Conservation (phyloP, 1,140 invertebrate genomes). For the Panulirus ornatus region DNA sequence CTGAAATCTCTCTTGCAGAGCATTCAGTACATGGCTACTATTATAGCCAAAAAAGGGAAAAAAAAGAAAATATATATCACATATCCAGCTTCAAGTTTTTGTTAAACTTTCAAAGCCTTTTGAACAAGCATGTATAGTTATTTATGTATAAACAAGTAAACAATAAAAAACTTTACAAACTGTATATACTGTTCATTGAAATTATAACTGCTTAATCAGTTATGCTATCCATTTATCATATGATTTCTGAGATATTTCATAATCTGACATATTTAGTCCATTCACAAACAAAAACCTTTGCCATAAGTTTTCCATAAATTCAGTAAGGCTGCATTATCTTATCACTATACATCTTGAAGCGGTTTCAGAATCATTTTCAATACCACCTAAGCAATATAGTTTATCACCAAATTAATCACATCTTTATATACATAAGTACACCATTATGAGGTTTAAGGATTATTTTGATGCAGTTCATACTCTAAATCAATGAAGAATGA, state of each 20-base stretch:
- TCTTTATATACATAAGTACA: not conserved
- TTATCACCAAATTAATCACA: not conserved
- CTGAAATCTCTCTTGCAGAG: not conserved
- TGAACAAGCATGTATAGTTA: not conserved
- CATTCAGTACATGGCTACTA: not conserved
- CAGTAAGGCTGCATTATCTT: not conserved
- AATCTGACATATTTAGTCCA: not conserved
- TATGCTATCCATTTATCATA: not conserved
- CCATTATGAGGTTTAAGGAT: not conserved
- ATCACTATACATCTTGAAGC: not conserved
- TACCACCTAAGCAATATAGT: not conserved
- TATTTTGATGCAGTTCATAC: not conserved
- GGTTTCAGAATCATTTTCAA: not conserved
- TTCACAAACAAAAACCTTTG: not conserved
- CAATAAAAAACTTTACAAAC: not conserved
- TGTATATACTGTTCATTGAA: not conserved
- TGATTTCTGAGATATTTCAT: not conserved
- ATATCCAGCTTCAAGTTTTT: not conserved
- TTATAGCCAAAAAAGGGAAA: not conserved
- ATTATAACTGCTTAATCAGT: not conserved
- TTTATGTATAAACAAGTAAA: not conserved
- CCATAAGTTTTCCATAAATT: conserved; percentile 1
- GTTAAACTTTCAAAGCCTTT: not conserved
- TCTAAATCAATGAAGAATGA: not conserved
- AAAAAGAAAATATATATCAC: too few relatives aligned